phyloP scores from a whole-genome alignment of 1,140 invertebrate species.

The Drosophila bocqueti region DNA sequence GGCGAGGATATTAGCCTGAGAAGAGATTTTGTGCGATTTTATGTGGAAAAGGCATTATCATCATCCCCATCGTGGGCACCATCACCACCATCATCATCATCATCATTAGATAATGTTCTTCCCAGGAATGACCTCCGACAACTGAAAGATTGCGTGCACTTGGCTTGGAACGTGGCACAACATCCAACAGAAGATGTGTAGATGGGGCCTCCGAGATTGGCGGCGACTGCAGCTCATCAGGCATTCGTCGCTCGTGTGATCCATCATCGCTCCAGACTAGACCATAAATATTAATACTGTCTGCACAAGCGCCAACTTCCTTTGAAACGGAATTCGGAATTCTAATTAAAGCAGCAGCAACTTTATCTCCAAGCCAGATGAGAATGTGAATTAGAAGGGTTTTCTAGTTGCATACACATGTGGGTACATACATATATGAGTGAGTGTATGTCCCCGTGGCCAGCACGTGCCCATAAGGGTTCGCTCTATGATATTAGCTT shows the following conservation, averaged over 20 bases:
- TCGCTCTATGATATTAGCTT: not conserved
- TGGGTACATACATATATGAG: not conserved
- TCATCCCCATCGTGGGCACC: constrained; percentile 51
- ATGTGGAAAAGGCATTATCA: constrained; percentile 63
- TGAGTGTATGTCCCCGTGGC: constrained; percentile 3
- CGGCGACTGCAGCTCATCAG: constrained; percentile 63
- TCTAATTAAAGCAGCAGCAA: constrained; percentile 80
- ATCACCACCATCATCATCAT: constrained; percentile 8
- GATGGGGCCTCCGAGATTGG: constrained; percentile 30
- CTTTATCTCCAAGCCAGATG: constrained; percentile 62
- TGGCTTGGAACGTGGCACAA: constrained; percentile 64
- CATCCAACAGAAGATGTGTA: constrained; percentile 7
- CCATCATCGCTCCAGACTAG: constrained; percentile 64
- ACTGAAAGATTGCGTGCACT: constrained; percentile 46
- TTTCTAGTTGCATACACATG: not conserved
- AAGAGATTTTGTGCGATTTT: constrained; percentile 52
- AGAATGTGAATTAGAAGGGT: constrained; percentile 55
- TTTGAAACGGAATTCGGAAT: constrained; percentile 80
- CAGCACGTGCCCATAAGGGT: constrained; percentile 64
- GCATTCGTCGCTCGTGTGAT: constrained; percentile 58
- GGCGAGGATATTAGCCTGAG: constrained; percentile 57
- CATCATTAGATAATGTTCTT: constrained; percentile 52
- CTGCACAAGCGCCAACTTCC: constrained; percentile 77
- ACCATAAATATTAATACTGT: constrained; percentile 76
- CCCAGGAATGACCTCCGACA: constrained; percentile 46